phyloP scores from a whole-genome alignment of 2,113 vertebrate species.

The Scortum barcoo region DNA sequence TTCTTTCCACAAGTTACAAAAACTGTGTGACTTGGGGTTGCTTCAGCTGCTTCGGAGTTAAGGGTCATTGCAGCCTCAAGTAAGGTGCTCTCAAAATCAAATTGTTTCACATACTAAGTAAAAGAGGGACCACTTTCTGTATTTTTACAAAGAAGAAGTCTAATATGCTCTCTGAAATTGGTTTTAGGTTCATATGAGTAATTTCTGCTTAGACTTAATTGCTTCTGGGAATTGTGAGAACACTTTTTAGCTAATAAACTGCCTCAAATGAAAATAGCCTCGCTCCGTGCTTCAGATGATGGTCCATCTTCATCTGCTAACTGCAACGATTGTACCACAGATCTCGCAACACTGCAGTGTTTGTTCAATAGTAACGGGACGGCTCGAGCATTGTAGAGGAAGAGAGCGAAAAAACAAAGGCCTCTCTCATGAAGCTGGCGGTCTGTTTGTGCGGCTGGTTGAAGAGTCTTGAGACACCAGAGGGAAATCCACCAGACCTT shows the following conservation, averaged over 20 bases:
- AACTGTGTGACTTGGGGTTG: slow-evolving; percentile 21
- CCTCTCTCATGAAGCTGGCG: slow-evolving; percentile 59
- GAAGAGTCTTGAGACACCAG: slow-evolving; percentile 69
- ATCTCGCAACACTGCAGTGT: slow-evolving; percentile 46
- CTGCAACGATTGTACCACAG: slow-evolving; percentile 22
- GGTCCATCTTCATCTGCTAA: slow-evolving; percentile 29
- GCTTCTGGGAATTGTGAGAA: slow-evolving; percentile 46
- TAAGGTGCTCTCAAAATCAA: slow-evolving; percentile 44
- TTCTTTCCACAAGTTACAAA: slow-evolving; percentile 22
- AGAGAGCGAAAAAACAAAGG: slow-evolving; percentile 63
- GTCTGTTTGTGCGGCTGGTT: slow-evolving; percentile 68
- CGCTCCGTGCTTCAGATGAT: slow-evolving; percentile 28
- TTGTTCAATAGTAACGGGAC: slow-evolving; percentile 49
- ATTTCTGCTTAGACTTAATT: slow-evolving; percentile 46
- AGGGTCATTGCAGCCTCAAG: slow-evolving; percentile 49
- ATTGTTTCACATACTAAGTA: slow-evolving; percentile 23
- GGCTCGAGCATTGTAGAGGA: slow-evolving; percentile 9
- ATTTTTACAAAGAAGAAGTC: slow-evolving; percentile 30
- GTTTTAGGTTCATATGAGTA: slow-evolving; percentile 35
- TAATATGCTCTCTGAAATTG: slow-evolving; percentile 39
- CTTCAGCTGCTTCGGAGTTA: slow-evolving; percentile 47
- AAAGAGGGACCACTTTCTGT: slow-evolving; percentile 21
- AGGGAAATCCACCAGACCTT: slow-evolving; percentile 78
- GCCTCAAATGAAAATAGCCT: slow-evolving; percentile 29
- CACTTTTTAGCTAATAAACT: slow-evolving; percentile 30